These are phyloP conservation scores for Eucidaris tribuloides DNA, from an alignment of 35 echinoderm and acorn worm genomes.

Conservation along the genomic window DNA sequence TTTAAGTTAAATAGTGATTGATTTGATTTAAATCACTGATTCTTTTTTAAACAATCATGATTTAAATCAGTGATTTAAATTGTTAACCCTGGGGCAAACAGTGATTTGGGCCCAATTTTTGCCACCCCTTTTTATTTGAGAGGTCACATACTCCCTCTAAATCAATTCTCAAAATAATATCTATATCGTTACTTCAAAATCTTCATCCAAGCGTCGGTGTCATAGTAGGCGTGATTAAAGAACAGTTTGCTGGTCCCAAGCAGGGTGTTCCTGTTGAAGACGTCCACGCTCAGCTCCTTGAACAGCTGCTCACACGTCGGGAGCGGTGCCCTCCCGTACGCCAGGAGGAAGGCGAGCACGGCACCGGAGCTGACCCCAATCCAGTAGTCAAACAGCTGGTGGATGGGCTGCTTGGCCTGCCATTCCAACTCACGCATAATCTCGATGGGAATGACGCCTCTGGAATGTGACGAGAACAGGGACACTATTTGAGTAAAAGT, in stretches of 20 bases:
- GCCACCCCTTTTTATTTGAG: too few relatives aligned
- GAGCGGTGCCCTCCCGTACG: constrained; percentile 53
- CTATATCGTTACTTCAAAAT: constrained; percentile 92
- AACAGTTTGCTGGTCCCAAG: constrained; percentile 91
- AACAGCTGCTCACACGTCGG: constrained; percentile 82
- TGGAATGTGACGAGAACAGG: too few relatives aligned
- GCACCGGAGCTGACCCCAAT: constrained; percentile 95
- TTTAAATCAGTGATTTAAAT: too few relatives aligned
- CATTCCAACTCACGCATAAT: constrained; percentile 64
- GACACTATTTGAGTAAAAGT: too few relatives aligned
- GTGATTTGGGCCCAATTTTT: too few relatives aligned
- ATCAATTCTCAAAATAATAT: too few relatives aligned
- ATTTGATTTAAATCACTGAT: too few relatives aligned
- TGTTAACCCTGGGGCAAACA: too few relatives aligned
- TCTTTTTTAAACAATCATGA: too few relatives aligned
- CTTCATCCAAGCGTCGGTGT: constrained; percentile 90
- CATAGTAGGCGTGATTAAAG: constrained; percentile 92
- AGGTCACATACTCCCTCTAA: too few relatives aligned
- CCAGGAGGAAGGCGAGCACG: constrained; percentile 75
- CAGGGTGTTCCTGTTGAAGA: constrained; percentile 82
- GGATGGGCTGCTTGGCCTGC: constrained; percentile 47
- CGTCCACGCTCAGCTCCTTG: constrained; percentile 41
- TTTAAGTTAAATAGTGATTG: too few relatives aligned
- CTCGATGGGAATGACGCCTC: constrained; percentile 88
- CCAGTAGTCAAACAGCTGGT: constrained; percentile 94